Evolutionary conservation across 1,140 invertebrate genomes (phyloP).

Genomic region (Bombus ignitus): DNA sequence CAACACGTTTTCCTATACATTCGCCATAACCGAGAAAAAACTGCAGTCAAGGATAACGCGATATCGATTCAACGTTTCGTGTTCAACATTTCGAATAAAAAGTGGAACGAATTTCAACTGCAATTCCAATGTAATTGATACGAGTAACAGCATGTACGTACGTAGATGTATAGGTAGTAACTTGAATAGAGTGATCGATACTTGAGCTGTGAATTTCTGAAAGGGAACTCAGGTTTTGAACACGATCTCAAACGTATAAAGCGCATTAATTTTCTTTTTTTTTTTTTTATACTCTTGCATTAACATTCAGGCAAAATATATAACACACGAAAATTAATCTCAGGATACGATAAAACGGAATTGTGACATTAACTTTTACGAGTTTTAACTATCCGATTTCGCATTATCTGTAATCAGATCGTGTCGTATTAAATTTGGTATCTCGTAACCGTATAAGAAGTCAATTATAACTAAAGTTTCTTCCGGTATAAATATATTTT

Average conservation of each 20-base stretch:
- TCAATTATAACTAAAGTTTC: too few relatives aligned
- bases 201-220: neutral
- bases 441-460: too few relatives aligned
- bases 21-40: neutral
- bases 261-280: neutral
- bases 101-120: conserved; percentile 8
- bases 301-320: neutral
- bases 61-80: conserved; percentile 13
- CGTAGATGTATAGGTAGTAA: neutral
- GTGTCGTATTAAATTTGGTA: too few relatives aligned
- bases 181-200: neutral
- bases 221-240: neutral
- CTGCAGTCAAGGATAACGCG: neutral
- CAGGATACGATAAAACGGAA: too few relatives aligned
- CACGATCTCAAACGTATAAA: neutral
- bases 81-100: conserved; percentile 6
- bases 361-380: too few relatives aligned
- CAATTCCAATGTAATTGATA: neutral
- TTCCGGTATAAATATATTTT: too few relatives aligned
- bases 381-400: too few relatives aligned
- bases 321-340: too few relatives aligned
- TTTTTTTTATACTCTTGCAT: neutral
- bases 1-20: neutral
- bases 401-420: too few relatives aligned
- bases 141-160: neutral